A percentile compares a stretch with the other conserved stretches of the same genome.
Conservation (phyloP, 1,140 invertebrate genomes). For the Potamilus streckersoni region DNA sequence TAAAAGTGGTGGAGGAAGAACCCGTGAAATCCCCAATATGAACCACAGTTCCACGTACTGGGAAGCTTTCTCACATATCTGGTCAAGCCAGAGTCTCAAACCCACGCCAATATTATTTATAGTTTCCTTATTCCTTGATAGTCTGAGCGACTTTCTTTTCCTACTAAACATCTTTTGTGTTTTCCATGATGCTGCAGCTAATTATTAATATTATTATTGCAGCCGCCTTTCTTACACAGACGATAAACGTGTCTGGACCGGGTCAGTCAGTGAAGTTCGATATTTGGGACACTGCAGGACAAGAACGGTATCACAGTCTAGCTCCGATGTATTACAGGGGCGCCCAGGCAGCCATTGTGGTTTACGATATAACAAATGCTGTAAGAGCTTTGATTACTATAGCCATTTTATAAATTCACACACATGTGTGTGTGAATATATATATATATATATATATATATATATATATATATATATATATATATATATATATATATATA, state of each 20-base stretch:
- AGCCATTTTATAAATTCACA: no score
- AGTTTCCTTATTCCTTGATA: neutral
- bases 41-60: no score
- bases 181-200: neutral
- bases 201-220: constrained; percentile 59
- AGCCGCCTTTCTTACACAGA: constrained; percentile 99
- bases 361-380: constrained; percentile 99
- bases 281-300: constrained; percentile 90
- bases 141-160: no score
- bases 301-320: constrained; percentile 97
- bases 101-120: neutral
- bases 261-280: constrained; percentile 94
- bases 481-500: no score
- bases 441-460: no score
- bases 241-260: constrained; percentile 95
- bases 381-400: constrained; percentile 62
- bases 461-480: no score
- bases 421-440: no score
- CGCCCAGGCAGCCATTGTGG: constrained; percentile 98
- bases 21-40: no score
- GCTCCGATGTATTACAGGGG: constrained; percentile 99
- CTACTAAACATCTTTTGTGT: no score
- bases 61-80: no score
- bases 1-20: no score
- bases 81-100: no score